phyloP scores from a whole-genome alignment of 2,113 vertebrate species.

The Regulus satrapa region DNA sequence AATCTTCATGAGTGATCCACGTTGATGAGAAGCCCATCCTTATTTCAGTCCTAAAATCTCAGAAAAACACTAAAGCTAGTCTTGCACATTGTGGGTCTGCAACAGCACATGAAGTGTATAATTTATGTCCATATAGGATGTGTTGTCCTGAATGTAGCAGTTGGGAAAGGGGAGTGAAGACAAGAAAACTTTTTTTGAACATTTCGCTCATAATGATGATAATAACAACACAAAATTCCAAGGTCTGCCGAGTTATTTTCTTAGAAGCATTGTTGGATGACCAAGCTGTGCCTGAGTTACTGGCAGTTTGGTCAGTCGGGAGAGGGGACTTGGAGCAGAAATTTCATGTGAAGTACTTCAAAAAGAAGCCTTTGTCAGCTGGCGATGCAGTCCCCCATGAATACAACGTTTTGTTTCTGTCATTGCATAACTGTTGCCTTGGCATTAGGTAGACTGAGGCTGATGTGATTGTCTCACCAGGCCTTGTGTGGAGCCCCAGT shows the following conservation, averaged over 20 bases:
- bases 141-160: background rate
- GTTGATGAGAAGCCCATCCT: background rate
- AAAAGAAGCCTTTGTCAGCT: slow-evolving; percentile 15
- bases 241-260: background rate
- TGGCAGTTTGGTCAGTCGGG: background rate
- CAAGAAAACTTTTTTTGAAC: background rate
- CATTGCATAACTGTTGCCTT: slow-evolving; percentile 19
- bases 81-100: background rate
- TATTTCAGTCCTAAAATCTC: background rate
- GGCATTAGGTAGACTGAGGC: background rate
- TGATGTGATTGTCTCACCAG: background rate
- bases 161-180: background rate
- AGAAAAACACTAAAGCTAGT: background rate
- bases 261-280: background rate
- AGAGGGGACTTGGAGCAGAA: background rate
- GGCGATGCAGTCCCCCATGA: background rate
- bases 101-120: background rate
- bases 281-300: background rate
- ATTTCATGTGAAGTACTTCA: background rate
- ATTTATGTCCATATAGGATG: background rate
- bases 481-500: background rate
- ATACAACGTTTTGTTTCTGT: background rate
- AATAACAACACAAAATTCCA: background rate
- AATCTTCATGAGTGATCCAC: background rate
- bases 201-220: background rate